These are phyloP conservation scores for Acanthochromis polyacanthus DNA, from an alignment of 2,113 vertebrate genomes.

Conservation along the genomic window DNA sequence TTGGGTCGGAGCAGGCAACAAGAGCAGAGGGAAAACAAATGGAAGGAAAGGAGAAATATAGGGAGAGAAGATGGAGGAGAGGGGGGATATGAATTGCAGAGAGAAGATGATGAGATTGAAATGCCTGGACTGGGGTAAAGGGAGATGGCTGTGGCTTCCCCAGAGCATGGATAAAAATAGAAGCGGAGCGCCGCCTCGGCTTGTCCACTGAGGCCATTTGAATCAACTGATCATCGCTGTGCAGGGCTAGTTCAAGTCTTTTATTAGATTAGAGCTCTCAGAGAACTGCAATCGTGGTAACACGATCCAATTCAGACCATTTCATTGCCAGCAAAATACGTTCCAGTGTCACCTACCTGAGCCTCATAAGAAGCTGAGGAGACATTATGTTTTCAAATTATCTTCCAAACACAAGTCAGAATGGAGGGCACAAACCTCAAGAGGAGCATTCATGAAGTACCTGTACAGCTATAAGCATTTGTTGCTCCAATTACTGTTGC, in stretches of 20 bases:
- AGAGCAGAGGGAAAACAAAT: slow-evolving; percentile 5
- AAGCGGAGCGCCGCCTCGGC: slow-evolving; percentile 25
- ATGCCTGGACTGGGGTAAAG: slow-evolving; percentile 6
- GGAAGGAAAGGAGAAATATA: neutral
- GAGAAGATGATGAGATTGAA: slow-evolving; percentile 24
- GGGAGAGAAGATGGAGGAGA: neutral
- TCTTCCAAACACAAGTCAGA: neutral
- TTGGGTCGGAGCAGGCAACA: slow-evolving; percentile 35
- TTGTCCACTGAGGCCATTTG: slow-evolving; percentile 48
- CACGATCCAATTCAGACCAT: slow-evolving; percentile 10
- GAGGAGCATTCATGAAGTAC: too few relatives aligned
- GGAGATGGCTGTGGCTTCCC: slow-evolving; percentile 41
- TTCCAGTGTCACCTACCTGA: neutral
- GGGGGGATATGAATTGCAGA: neutral
- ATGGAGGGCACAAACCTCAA: neutral
- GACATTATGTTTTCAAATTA: neutral
- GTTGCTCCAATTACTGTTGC: neutral
- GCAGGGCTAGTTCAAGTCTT: slow-evolving; percentile 22
- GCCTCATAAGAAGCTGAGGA: neutral
- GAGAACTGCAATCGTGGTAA: slow-evolving; percentile 11
- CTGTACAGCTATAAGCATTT: neutral
- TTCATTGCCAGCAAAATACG: slow-evolving; percentile 18
- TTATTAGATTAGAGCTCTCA: slow-evolving; percentile 61
- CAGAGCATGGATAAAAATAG: slow-evolving; percentile 64
- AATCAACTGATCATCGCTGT: slow-evolving; percentile 64